Base-by-base conservation (phyloP, 2,113 vertebrate species). In the Hydropotes inermis region DNA sequence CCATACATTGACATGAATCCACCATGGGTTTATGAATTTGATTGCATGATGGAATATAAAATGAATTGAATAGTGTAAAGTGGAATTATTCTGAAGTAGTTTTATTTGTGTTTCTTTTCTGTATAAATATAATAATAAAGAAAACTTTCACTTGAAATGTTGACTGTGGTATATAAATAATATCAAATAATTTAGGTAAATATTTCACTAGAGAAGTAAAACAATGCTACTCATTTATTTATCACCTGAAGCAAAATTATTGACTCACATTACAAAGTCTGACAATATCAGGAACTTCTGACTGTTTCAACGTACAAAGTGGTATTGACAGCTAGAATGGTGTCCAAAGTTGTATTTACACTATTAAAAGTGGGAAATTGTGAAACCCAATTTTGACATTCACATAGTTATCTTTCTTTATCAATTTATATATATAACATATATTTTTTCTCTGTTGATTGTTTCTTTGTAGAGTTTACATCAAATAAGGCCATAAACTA, bases 11-110 rank as follows among this genome's bases (percentile, higher is more conserved):
- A 50, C 47, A 50, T 50, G 47, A 50, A 50, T 50, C 47, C 47
- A 50, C 13, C 47, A 50, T 14, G 12, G 47, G 91, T 83, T 94
- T 97, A 52, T 47, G 43, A 19, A 0, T 2, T 17, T 97, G 94
- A 95, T 97, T 97, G 58, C 33, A 97, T 89, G 98, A 94, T 97
- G 89, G 84, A 98, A 94, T 98, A 86, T 81, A 50, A 76, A 45
- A 7, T 45, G 74, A 25, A 98, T 50, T 98, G 61, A 98, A 97
- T 45, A 55, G 43, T 19, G 1, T 25, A 55, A 50, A 52, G 43
- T 23, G 30, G 14, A 79, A 70, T 55, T 57, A 74, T 61, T 70
- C 23, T 47, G 1, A 12, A 3, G 9, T 47, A 2, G 28, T 84
- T 95, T 82, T 91, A 55, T 91, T 83, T 96, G 88, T 64, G 11